Evolutionary conservation across 2,797 vertebrate genomes (phyloP).

Genomic region (Platyrinchus mystaceus): DNA sequence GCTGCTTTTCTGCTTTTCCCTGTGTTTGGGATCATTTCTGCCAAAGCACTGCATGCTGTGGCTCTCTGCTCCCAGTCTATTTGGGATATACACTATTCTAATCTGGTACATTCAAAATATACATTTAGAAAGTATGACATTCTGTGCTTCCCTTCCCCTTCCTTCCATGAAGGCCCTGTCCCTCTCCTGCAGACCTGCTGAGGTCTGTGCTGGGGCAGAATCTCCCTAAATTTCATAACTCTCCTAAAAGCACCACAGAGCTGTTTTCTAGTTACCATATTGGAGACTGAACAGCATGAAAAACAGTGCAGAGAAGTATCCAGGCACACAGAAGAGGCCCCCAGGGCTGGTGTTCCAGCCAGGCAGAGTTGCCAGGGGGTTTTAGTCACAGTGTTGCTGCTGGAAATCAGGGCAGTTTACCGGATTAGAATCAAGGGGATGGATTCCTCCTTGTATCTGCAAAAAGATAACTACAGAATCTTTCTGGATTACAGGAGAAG

Average conservation of each 20-base stretch:
- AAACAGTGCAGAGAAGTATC: not conserved
- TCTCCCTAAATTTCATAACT: not conserved
- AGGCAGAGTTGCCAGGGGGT: not conserved
- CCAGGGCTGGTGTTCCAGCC: not conserved
- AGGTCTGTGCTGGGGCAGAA: not conserved
- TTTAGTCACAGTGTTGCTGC: not conserved
- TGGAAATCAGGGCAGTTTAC: not conserved
- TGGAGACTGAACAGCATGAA: not conserved
- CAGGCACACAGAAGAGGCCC: not conserved
- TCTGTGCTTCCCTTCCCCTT: not conserved
- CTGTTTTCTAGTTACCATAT: not conserved
- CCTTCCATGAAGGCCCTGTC: not conserved
- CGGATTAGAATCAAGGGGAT: not conserved
- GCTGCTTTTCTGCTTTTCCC: not conserved
- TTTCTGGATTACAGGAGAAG: not conserved
- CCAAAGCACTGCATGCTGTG: not conserved
- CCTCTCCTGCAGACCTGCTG: not conserved
- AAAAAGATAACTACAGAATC: not conserved
- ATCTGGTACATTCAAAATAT: not conserved
- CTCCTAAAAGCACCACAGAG: conserved; percentile 5
- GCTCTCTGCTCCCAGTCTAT: not conserved
- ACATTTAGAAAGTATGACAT: not conserved
- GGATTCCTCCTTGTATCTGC: not conserved
- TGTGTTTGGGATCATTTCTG: not conserved
- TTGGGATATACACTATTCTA: not conserved